Evolutionary conservation across 2,888 invertebrate species (phyloP), one percentile per base, ranked within the genome.

Genomic region (Epinotia ramella): DNA sequence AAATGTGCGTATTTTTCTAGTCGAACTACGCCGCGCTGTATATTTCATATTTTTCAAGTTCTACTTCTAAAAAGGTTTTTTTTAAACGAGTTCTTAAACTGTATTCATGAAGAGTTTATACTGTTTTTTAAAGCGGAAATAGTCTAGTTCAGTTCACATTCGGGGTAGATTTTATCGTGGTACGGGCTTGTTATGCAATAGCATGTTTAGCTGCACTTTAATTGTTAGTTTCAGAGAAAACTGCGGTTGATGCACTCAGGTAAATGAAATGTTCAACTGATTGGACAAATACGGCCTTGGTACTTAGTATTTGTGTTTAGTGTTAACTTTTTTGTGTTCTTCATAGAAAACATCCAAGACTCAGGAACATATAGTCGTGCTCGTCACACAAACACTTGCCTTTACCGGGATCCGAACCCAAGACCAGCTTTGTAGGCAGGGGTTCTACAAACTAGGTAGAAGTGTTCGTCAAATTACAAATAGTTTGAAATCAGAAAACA

Each of bases 1-100:
- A 66, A 73, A 63, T 67, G 60, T 73, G 73, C 67, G 60, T 73
- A 67, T 53, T 66, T 66, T 73, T 67, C 46, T 46, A 59, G 49
- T 67, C 60, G n/a, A 24, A 49, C 13, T 33, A 20, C 40, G 24
- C 56, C 6, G 28, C 13, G 67, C 24, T 28, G 24, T 28, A 3
- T 28, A 28, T 67, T 56, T 40, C 33, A 44, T 59, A 59, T n/a
- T 67, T 73, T 73, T 66, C 53, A 64, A 72, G 64, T 65, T 49
- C 18, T 16, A 7, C 46, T 16, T 59, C 65, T 64, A 73, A 57
- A 65, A 33, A 68, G 16, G 44, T 9, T 68, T 68, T 57, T 66
- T 67, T 56, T 40, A 67, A 67, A 53, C 64, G 7, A 44, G 40
- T 57, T 57, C 20, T 57, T 20, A 28, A 62, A 53, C 5, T 6